Base-by-base conservation (phyloP, 1,140 invertebrate genomes). In the Tachypleus tridentatus region DNA sequence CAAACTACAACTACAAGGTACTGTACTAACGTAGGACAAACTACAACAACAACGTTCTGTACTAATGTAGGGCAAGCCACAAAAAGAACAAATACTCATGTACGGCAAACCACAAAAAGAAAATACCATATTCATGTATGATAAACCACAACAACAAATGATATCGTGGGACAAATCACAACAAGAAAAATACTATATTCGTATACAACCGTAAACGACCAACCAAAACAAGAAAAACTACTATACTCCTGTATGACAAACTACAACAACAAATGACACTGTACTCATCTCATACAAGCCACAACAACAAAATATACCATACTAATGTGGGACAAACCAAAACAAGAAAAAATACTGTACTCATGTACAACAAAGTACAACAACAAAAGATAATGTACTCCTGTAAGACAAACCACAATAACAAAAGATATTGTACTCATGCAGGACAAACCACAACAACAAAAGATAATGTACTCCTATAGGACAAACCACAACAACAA, bases 181-280 rank as follows among this genome's bases (percentile, higher is more conserved):
- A 8, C 29, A 29, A 29, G 29, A 29, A 29, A 29, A 29, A 29
- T 29, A 29, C 29, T 29, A 29, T 60, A 60, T 60, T 47, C 8
- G 58, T 47, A 10, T 52, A 65, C 29, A 4, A 49, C 59, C n/a
- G n/a, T n/a, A n/a, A n/a, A n/a, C n/a, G 29, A 29, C 29, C 29
- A 29, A 29, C 29, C 29, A 29, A 29, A 57, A 63, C 10, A 10
- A 63, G 48, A 51, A 51, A 49, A 6, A 64, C 58, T 29, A 4
- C 10, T 49, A 4, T 90, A 81, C 98, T 96, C 47, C 93, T 93
- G 81, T 98, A 29, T 29, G 29, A 29, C 98, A 77, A 98, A 98
- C 29, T 29, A 29, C 29, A 29, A 29, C 29, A 29, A 29, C 29
- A 29, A 29, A 29, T 29, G 29, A 29, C 2, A 29, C 29, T 29